These are phyloP conservation scores for Ypsolopha sequella DNA, from an alignment of 2,888 invertebrate genomes.

Conservation along the genomic window DNA sequence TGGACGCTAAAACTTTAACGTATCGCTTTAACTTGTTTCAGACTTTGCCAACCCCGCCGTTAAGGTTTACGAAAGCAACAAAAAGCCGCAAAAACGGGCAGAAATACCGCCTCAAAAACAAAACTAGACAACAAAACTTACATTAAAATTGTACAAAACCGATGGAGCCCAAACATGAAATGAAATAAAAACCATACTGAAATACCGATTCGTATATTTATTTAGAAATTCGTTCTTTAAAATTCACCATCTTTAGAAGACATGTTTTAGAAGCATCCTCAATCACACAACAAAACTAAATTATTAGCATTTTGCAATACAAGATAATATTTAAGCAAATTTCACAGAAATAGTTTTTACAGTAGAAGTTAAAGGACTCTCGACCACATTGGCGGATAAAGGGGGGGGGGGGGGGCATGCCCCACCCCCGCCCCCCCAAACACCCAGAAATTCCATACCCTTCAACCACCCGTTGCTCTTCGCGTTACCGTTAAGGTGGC, in stretches of 20 bases:
- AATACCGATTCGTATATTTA: slow-evolving; percentile 15
- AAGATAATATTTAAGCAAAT: neutral
- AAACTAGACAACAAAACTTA: neutral
- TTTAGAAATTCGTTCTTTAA: slow-evolving; percentile 7
- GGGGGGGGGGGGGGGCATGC: too few species aligned
- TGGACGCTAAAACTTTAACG: too few species aligned
- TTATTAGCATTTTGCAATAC: neutral
- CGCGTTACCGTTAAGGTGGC: too few species aligned
- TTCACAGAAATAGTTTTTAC: neutral
- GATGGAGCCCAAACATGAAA: slow-evolving; percentile 6
- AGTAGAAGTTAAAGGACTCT: neutral
- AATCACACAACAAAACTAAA: neutral
- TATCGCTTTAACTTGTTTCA: neutral
- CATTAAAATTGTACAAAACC: neutral
- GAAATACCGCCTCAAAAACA: neutral
- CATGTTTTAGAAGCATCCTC: neutral
- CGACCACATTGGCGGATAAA: too few species aligned
- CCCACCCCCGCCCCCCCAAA: too few species aligned
- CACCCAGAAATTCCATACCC: too few species aligned
- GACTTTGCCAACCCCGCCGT: neutral
- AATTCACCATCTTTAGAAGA: too few species aligned
- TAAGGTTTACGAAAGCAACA: neutral
- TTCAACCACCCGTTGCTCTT: too few species aligned
- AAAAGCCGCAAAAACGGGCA: neutral
- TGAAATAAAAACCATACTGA: slow-evolving; percentile 14